Base-by-base conservation (phyloP, 2,888 invertebrate genomes). In the Philereme vetulata region DNA sequence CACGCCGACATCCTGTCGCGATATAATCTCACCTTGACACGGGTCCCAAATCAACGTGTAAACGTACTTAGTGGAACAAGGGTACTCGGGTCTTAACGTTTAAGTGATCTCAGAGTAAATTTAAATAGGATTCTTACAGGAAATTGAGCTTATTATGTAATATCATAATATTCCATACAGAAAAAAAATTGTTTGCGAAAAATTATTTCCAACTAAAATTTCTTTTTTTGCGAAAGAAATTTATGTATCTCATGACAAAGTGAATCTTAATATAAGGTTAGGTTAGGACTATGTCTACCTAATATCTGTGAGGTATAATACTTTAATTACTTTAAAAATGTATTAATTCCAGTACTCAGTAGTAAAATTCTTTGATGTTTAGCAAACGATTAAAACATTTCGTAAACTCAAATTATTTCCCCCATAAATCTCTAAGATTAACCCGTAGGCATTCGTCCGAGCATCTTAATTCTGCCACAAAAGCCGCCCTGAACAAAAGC, bases 381-480 rank as follows among this genome's bases (percentile, higher is more conserved):
- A 42, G 10, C 42, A 42, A 36, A 36, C 21, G 44, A 51, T 51
- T 51, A 51, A 9, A 44, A n/a, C 4, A 32, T 42, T 51, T 32
- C 21, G 21, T 21, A 21, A 21, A 21, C 21, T 11, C 47, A 38
- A 32, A 53, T 38, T 40, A 47, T 9, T 40, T 35, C 32, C 21
- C 42, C 40, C 34, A 42, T 43, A 45, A 49, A 53, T 36, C 50
- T 47, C 53, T 33, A 57, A 67, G 65, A 67, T 67, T 67, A 67
- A 65, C 64, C 53, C 42, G 36, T 44, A 45, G 51, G 45, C 53
- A 35, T 61, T 59, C 53, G 42, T 56, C 51, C 51, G 51, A 68
- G 67, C 72, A 69, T 79, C 78, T 78, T 78, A 78, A 76, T 79
- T 72, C 72, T 64, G 50, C 58, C 66, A 79, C 79, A 80, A 77